Conservation (phyloP, 2,113 vertebrate genomes). For the Saguinus imperator region DNA sequence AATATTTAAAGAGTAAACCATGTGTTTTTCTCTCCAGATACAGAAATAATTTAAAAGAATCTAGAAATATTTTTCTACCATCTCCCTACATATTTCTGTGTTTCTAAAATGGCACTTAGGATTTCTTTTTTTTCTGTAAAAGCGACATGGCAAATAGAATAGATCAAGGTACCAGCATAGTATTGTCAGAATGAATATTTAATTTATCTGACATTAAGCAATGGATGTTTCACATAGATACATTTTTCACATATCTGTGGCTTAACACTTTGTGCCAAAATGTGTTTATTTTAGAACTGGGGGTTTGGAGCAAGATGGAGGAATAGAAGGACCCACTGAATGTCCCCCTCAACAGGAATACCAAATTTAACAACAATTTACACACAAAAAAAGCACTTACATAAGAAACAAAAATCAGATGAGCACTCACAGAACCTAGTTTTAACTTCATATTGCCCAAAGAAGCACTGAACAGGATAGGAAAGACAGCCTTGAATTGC, state of each 20-base stretch:
- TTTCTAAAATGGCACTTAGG: neutral
- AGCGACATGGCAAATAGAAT: neutral
- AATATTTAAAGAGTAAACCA: slow-evolving; percentile 21
- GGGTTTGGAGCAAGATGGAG: no score
- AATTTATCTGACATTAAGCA: slow-evolving; percentile 1
- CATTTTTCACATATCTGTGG: slow-evolving; percentile 8
- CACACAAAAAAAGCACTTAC: no score
- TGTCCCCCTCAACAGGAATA: no score
- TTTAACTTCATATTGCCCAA: no score
- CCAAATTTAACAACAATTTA: no score
- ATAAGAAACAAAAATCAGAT: no score
- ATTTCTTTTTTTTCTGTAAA: neutral
- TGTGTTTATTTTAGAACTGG: neutral
- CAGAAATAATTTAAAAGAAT: neutral
- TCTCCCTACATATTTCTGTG: neutral
- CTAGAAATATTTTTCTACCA: neutral
- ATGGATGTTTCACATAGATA: neutral
- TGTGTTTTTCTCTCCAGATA: neutral
- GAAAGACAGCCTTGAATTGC: no score
- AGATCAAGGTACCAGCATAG: neutral
- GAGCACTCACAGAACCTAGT: no score
- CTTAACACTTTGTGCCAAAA: neutral
- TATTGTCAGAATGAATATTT: slow-evolving; percentile 8
- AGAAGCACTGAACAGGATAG: no score
- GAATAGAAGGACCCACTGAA: no score